These are phyloP conservation scores for Strigamia transsilvanica DNA, from an alignment of 2,888 invertebrate genomes.

Conservation along the genomic window DNA sequence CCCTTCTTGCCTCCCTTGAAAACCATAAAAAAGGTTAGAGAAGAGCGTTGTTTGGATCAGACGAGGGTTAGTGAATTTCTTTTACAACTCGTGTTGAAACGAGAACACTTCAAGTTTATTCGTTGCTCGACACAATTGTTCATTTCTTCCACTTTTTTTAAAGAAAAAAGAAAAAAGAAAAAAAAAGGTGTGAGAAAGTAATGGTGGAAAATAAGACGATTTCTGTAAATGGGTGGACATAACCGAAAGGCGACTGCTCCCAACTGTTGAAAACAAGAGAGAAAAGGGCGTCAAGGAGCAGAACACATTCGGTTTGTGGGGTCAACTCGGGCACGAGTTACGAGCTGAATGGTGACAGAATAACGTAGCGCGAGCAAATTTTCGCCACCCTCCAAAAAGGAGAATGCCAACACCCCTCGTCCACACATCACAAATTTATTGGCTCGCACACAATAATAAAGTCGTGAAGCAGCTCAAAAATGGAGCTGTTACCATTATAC, in stretches of 20 bases:
- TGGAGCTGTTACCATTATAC: background rate
- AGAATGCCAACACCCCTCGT: constrained; percentile 39
- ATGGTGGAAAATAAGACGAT: constrained; percentile 47
- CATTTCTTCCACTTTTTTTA: constrained; percentile 7
- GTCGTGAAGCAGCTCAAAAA: constrained; percentile 27
- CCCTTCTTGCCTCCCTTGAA: background rate
- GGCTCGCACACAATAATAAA: constrained; percentile 49
- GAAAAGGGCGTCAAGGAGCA: constrained; percentile 44
- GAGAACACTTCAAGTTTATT: constrained; percentile 44
- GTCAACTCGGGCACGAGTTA: constrained; percentile 45
- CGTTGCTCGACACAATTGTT: constrained; percentile 40
- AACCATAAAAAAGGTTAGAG: constrained; percentile 13
- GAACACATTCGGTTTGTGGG: constrained; percentile 32
- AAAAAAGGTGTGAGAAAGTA: constrained; percentile 28
- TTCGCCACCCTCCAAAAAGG: constrained; percentile 31
- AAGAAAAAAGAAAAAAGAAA: background rate
- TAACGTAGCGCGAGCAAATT: constrained; percentile 34
- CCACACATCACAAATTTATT: constrained; percentile 49
- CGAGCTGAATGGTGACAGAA: constrained; percentile 48
- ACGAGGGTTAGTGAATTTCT: constrained; percentile 7
- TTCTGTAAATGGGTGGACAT: constrained; percentile 49
- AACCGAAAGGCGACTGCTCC: constrained; percentile 39
- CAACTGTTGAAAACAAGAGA: constrained; percentile 23
- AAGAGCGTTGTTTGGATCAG: background rate
- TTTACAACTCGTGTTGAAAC: constrained; percentile 24